These are phyloP conservation scores for Callocephalon fimbriatum DNA, from an alignment of 2,113 vertebrate species.

Conservation along the genomic window DNA sequence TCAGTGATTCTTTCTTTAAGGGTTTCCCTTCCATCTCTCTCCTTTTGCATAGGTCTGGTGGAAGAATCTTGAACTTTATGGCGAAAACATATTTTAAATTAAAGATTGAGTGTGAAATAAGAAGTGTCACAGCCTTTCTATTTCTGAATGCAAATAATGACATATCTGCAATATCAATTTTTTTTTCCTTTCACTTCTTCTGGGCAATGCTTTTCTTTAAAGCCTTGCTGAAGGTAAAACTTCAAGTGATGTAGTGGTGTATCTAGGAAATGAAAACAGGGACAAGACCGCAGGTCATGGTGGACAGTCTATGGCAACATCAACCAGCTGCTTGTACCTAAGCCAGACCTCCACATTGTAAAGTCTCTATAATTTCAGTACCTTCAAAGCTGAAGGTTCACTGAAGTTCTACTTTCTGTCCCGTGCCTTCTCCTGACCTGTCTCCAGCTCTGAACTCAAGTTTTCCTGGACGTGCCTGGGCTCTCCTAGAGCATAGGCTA, in stretches of 20 bases:
- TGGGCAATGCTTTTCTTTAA: not conserved
- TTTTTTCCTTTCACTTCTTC: not conserved
- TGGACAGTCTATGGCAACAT: not conserved
- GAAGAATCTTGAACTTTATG: not conserved
- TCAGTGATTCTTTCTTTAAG: not conserved
- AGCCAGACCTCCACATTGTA: not conserved
- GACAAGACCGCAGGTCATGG: not conserved
- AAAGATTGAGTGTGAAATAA: not conserved
- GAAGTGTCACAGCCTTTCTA: not conserved
- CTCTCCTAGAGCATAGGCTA: not conserved
- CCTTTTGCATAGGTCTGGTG: not conserved
- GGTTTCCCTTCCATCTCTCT: not conserved
- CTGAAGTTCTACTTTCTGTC: not conserved
- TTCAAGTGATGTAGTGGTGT: not conserved
- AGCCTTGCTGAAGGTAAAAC: not conserved
- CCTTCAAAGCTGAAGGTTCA: not conserved
- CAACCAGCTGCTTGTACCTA: not conserved
- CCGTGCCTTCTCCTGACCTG: accelerated
- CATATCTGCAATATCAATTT: not conserved
- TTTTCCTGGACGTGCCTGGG: not conserved
- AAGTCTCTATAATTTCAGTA: not conserved
- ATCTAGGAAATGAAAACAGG: not conserved
- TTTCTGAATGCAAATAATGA: not conserved
- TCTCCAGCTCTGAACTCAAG: not conserved
- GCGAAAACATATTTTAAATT: not conserved